Evolutionary conservation across 2,113 vertebrate genomes (phyloP).

Genomic region (Brachirus orientalis): DNA sequence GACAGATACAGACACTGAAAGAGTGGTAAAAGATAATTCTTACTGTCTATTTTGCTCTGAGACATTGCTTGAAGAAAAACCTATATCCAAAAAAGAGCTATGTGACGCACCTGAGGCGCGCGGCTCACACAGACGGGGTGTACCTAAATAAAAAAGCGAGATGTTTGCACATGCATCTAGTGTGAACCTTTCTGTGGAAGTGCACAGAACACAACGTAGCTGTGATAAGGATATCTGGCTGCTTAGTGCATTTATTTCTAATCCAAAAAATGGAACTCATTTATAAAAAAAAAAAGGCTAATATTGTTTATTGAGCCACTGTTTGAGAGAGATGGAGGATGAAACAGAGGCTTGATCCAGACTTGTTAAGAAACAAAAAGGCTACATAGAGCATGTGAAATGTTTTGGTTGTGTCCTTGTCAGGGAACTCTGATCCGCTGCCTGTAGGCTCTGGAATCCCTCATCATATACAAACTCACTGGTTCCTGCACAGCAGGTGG

Average conservation of each 20-base stretch:
- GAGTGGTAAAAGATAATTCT: no score
- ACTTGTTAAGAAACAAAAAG: conserved; percentile 19
- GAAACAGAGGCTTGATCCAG: conserved; percentile 17
- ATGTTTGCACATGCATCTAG: no score
- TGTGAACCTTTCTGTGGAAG: conserved; percentile 2
- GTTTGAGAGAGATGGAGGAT: conserved; percentile 19
- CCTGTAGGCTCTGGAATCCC: conserved; percentile 29
- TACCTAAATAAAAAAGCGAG: no score
- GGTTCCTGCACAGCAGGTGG: conserved; percentile 67
- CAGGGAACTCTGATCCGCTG: conserved; percentile 33
- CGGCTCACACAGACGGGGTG: no score
- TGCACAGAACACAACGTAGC: conserved; percentile 49
- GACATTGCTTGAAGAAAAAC: no score
- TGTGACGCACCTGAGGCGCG: no score
- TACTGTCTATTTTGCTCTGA: no score
- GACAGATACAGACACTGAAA: no score
- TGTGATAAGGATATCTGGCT: conserved; percentile 62
- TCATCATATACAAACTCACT: conserved; percentile 29
- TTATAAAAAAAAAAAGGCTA: conserved; percentile 18
- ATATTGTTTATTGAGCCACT: conserved; percentile 12
- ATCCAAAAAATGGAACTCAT: conserved; percentile 55
- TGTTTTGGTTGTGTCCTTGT: conserved; percentile 16
- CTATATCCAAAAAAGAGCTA: no score
- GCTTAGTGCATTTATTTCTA: conserved; percentile 43
- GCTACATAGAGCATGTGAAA: no score